These are phyloP conservation scores for Philhelius pedissequus DNA, from an alignment of 2,888 invertebrate species.

Conservation along the genomic window DNA sequence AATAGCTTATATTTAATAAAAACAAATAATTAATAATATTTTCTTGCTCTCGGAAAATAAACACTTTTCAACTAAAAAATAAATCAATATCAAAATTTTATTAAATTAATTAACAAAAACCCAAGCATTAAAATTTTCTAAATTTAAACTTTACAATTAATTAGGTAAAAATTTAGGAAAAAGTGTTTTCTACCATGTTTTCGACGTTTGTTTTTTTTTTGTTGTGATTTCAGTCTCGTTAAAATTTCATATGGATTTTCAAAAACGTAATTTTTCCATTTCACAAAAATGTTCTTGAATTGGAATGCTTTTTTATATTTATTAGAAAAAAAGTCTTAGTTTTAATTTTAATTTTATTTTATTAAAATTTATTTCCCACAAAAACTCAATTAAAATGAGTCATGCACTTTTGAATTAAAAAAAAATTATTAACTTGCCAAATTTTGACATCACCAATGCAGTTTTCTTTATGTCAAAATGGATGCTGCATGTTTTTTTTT, in stretches of 20 bases:
- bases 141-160: slow-evolving; percentile 20
- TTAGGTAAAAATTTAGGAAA: slow-evolving; percentile 17
- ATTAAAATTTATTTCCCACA: neutral
- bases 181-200: slow-evolving; percentile 51
- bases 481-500: slow-evolving; percentile 52
- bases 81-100: neutral
- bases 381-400: slow-evolving; percentile 42
- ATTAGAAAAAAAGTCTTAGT: neutral
- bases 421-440: neutral
- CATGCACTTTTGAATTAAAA: slow-evolving; percentile 38
- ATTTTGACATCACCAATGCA: neutral
- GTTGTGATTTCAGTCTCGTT: neutral
- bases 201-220: slow-evolving; percentile 32
- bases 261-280: slow-evolving; percentile 44
- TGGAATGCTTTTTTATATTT: neutral
- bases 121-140: neutral
- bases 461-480: slow-evolving; percentile 22
- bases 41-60: slow-evolving; percentile 47
- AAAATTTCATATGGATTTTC: neutral
- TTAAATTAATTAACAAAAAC: neutral
- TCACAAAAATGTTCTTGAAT: slow-evolving; percentile 8
- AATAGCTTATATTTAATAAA: slow-evolving; percentile 27
- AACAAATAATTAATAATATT: neutral
- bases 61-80: slow-evolving; percentile 31
- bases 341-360: neutral